Conservation (phyloP, 35 echinoderm and acorn worm genomes). For the Heliocidaris erythrogramma region DNA sequence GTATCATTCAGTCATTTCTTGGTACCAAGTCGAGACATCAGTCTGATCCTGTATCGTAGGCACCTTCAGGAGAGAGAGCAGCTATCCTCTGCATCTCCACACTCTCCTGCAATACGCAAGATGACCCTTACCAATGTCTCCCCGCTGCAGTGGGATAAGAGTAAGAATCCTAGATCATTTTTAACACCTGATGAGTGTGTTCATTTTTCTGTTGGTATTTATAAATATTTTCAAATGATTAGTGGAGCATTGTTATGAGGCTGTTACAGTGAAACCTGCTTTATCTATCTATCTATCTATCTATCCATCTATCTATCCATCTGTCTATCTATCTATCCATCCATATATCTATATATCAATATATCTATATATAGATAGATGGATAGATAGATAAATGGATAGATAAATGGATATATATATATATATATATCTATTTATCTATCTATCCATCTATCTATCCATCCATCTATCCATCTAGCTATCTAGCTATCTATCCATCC, state of each 20-base stretch:
- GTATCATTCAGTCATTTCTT: conserved; percentile 93
- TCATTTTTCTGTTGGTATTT: background rate
- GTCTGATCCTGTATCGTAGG: conserved; percentile 19
- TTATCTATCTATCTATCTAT: no score
- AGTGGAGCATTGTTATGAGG: background rate
- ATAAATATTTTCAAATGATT: background rate
- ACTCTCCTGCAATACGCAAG: conserved; percentile 57
- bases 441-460: no score
- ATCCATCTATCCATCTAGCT: no score
- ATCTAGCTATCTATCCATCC: no score
- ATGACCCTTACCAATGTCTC: conserved; percentile 47
- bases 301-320: no score
- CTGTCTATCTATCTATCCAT: no score
- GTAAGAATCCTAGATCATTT: conserved; percentile 22
- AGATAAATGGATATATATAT: no score
- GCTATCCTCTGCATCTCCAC: conserved; percentile 31
- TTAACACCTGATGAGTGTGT: background rate
- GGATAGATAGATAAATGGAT: no score
- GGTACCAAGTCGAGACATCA: conserved; percentile 60
- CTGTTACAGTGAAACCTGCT: no score
- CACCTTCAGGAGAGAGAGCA: conserved; percentile 20
- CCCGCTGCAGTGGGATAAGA: conserved; percentile 58
- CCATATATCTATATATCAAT: no score
- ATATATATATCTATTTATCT: no score
- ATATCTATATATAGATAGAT: no score